These are phyloP conservation scores for Drosophila grimshawi DNA, from an alignment of 1,140 invertebrate species.

Conservation along the genomic window DNA sequence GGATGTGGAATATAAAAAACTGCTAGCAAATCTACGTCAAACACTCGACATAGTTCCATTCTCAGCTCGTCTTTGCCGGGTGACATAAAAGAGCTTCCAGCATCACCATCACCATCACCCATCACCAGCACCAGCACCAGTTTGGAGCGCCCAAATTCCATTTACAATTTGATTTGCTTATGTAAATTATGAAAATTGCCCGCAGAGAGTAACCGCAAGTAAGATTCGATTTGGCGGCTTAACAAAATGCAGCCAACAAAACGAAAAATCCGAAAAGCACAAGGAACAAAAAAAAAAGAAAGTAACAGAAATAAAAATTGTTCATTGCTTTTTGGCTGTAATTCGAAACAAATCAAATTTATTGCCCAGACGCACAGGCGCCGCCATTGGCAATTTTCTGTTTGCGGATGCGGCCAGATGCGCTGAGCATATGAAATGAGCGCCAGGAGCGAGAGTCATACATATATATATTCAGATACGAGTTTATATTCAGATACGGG, in stretches of 20 bases:
- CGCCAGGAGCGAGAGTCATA: slow-evolving; percentile 9
- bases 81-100: slow-evolving; percentile 30
- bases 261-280: slow-evolving; percentile 1
- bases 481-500: slow-evolving; percentile 41
- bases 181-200: slow-evolving; percentile 81
- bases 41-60: slow-evolving; percentile 78
- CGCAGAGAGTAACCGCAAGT: slow-evolving; percentile 74
- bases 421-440: slow-evolving; percentile 80
- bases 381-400: slow-evolving; percentile 74
- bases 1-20: slow-evolving; percentile 30
- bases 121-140: background rate
- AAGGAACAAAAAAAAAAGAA: slow-evolving; percentile 22
- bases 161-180: slow-evolving; percentile 80
- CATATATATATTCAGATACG: background rate
- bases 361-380: slow-evolving; percentile 78
- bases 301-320: slow-evolving; percentile 51
- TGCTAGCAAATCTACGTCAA: slow-evolving; percentile 62
- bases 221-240: slow-evolving; percentile 76
- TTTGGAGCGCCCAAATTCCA: slow-evolving; percentile 56
- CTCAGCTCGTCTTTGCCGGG: slow-evolving; percentile 7
- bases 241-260: slow-evolving; percentile 57
- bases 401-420: slow-evolving; percentile 72
- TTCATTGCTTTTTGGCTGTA: slow-evolving; percentile 74
- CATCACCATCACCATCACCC: background rate
- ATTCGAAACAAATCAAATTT: slow-evolving; percentile 83